Conservation (phyloP, 2,888 invertebrate species). For the Pecten maximus region DNA sequence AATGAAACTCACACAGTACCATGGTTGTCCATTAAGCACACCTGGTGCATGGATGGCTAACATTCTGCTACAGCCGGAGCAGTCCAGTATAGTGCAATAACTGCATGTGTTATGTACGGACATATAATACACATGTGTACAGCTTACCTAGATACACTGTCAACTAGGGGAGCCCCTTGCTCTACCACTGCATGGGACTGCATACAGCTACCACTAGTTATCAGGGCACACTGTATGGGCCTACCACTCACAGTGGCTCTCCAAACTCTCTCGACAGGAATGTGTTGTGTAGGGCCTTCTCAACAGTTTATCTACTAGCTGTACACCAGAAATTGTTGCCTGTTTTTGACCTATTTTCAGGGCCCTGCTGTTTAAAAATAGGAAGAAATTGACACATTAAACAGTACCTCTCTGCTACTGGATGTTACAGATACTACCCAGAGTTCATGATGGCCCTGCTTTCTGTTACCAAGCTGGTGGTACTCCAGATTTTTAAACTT, state of each 20-base stretch:
- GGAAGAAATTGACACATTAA: conserved; percentile 27
- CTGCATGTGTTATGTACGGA: neutral
- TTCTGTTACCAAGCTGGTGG: neutral
- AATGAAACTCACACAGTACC: neutral
- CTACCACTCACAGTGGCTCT: neutral
- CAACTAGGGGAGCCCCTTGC: conserved; percentile 7
- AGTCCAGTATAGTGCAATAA: neutral
- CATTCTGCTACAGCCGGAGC: neutral
- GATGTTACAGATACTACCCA: neutral
- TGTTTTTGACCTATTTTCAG: conserved; percentile 22
- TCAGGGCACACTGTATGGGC: neutral
- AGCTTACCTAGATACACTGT: conserved; percentile 23
- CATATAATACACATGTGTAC: conserved; percentile 6
- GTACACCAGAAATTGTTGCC: conserved; percentile 32
- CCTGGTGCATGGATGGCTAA: neutral
- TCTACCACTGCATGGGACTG: conserved; percentile 11
- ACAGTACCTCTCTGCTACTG: neutral
- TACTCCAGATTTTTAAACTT: neutral
- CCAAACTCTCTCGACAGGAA: neutral
- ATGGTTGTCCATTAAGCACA: neutral
- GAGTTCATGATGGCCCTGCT: neutral
- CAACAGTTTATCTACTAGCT: neutral
- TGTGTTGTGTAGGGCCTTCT: neutral
- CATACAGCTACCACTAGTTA: neutral
- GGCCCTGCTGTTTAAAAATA: conserved; percentile 33